These are phyloP conservation scores for Ips nitidus DNA, from an alignment of 1,140 invertebrate species.

Conservation along the genomic window DNA sequence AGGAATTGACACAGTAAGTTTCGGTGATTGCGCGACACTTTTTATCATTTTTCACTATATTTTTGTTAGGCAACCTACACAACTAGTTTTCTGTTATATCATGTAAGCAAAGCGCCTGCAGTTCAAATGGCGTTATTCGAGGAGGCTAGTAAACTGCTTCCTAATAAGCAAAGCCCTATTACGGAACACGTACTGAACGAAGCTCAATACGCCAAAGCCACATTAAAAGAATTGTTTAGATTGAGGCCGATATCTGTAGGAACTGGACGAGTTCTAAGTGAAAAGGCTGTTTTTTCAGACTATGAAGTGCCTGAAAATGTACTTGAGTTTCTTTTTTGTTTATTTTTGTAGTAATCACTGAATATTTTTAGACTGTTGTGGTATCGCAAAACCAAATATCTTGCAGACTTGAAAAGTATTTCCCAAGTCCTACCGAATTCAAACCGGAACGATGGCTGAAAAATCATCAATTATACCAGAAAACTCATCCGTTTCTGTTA, in stretches of 20 bases:
- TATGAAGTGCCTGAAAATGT: constrained; percentile 85
- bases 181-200: constrained; percentile 62
- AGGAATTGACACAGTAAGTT: constrained; percentile 80
- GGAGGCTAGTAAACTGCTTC: constrained; percentile 64
- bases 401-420: constrained; percentile 70
- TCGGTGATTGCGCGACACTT: background rate
- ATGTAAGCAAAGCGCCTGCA: constrained; percentile 71
- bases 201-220: constrained; percentile 74
- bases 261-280: constrained; percentile 74
- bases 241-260: constrained; percentile 83
- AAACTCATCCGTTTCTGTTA: constrained; percentile 73
- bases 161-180: constrained; percentile 55
- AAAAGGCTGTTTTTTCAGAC: constrained; percentile 75
- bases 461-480: constrained; percentile 53
- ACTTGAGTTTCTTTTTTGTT: constrained; percentile 50
- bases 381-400: constrained; percentile 86
- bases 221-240: constrained; percentile 81
- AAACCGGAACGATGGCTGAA: constrained; percentile 78
- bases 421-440: constrained; percentile 67
- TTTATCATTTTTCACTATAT: background rate
- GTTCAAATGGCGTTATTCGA: constrained; percentile 72
- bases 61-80: constrained; percentile 75
- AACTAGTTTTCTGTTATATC: constrained; percentile 77
- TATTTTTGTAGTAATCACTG: background rate
- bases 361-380: constrained; percentile 72